Percentiles rank a stretch among this genome's conserved stretches.
These are phyloP conservation scores for Oreonectes daqikongensis DNA, from an alignment of 2,797 vertebrate species.

Conservation along the genomic window DNA sequence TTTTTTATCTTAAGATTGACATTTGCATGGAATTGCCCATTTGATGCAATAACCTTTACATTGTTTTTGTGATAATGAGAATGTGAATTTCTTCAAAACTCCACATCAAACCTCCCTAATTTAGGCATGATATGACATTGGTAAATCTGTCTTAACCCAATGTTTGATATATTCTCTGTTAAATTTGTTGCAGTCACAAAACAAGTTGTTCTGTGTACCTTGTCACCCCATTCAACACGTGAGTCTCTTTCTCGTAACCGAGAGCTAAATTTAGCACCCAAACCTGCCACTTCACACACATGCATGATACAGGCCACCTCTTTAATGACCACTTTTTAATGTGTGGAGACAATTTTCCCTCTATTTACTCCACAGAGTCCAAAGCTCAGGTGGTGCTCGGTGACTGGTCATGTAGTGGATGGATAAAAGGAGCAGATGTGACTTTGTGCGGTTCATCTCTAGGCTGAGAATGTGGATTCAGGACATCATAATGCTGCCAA, in stretches of 20 bases:
- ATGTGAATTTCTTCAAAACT: neutral
- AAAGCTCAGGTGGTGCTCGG: conserved; percentile 33
- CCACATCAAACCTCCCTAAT: neutral
- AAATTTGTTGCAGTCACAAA: neutral
- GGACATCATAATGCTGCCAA: neutral
- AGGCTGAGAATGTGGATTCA: neutral
- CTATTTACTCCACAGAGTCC: conserved; percentile 24
- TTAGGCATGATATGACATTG: neutral
- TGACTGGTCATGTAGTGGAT: conserved; percentile 18
- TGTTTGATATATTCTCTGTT: neutral
- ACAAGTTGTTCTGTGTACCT: neutral
- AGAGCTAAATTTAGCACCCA: conserved; percentile 24
- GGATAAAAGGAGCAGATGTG: conserved; percentile 37
- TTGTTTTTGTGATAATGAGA: neutral
- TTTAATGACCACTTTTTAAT: conserved; percentile 33
- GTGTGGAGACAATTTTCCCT: conserved; percentile 35
- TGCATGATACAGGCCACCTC: neutral
- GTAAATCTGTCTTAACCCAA: neutral
- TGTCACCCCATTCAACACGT: neutral
- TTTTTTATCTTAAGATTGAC: no score
- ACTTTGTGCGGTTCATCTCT: neutral
- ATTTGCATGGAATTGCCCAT: neutral
- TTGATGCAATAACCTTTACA: neutral
- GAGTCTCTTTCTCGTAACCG: conserved; percentile 25
- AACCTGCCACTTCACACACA: conserved; percentile 27